Evolutionary conservation across 2,888 invertebrate species (phyloP).

Genomic region (Drosophila silvestris): DNA sequence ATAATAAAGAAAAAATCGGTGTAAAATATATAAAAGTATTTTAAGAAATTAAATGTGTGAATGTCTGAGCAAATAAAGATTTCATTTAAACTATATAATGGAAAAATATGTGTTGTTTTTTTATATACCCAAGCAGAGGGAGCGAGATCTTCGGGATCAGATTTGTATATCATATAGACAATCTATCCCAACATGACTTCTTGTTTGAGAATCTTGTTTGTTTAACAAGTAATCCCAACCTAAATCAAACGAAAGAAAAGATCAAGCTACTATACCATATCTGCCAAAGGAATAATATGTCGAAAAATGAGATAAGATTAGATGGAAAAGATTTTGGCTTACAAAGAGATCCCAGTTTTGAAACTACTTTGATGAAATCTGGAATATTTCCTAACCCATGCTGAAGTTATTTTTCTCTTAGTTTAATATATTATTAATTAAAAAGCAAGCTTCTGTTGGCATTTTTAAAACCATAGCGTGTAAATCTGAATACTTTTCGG

Average conservation of each 20-base stretch:
- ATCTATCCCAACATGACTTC: neutral
- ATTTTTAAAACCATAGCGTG: neutral
- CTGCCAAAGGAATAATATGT: neutral
- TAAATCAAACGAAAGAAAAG: neutral
- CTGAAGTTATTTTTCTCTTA: neutral
- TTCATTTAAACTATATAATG: conserved; percentile 1
- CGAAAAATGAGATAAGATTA: no score
- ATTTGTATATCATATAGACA: neutral
- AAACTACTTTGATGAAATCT: neutral
- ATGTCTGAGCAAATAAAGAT: conserved; percentile 12
- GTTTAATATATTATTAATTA: neutral
- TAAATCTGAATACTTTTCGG: neutral
- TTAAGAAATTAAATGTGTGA: neutral
- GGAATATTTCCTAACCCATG: neutral
- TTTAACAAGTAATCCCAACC: neutral
- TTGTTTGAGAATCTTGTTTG: neutral
- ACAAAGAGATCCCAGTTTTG: neutral
- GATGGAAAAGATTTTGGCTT: neutral
- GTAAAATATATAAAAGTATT: conserved; percentile 5
- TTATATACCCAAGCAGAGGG: neutral
- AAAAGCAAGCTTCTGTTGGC: neutral
- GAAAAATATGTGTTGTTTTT: neutral
- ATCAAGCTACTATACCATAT: neutral
- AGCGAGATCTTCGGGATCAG: neutral
- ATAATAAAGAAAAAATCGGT: conserved; percentile 2